Percentiles rank a stretch among this genome's conserved stretches.
Evolutionary conservation across 2,113 vertebrate species (phyloP).

Genomic region (Mohoua ochrocephala): DNA sequence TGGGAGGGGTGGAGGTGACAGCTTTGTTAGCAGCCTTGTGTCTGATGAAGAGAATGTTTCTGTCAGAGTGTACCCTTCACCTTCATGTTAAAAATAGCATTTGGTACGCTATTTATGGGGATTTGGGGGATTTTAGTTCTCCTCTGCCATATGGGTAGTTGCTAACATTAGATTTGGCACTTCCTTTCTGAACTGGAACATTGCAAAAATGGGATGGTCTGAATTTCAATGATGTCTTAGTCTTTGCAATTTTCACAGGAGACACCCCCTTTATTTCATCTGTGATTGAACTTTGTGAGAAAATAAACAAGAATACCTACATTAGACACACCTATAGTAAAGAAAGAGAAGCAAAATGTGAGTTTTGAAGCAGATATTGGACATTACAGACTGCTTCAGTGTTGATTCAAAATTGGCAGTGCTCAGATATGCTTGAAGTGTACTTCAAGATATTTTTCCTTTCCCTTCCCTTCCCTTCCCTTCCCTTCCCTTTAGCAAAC

Average conservation of each 20-base stretch:
- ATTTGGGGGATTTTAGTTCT: background rate
- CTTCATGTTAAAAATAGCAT: background rate
- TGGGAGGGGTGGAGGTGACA: slow-evolving; percentile 42
- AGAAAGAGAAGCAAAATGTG: background rate
- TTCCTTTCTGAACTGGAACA: background rate
- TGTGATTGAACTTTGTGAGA: background rate
- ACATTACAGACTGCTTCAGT: background rate
- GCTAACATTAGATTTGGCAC: background rate
- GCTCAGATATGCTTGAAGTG: background rate
- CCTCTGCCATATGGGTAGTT: background rate
- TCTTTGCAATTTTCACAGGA: background rate
- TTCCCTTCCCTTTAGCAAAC: background rate
- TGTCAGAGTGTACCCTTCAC: background rate
- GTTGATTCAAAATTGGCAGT: background rate
- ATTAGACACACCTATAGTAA: background rate
- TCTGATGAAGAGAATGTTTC: slow-evolving; percentile 26
- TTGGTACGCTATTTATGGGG: background rate
- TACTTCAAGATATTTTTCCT: background rate
- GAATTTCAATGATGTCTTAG: background rate
- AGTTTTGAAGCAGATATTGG: background rate
- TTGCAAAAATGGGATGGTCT: background rate
- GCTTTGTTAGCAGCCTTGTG: slow-evolving; percentile 28
- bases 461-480: background rate
- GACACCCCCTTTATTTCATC: background rate
- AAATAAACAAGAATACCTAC: background rate